Conservation (phyloP, 1,140 invertebrate genomes). For the Diachasma alloeum region DNA sequence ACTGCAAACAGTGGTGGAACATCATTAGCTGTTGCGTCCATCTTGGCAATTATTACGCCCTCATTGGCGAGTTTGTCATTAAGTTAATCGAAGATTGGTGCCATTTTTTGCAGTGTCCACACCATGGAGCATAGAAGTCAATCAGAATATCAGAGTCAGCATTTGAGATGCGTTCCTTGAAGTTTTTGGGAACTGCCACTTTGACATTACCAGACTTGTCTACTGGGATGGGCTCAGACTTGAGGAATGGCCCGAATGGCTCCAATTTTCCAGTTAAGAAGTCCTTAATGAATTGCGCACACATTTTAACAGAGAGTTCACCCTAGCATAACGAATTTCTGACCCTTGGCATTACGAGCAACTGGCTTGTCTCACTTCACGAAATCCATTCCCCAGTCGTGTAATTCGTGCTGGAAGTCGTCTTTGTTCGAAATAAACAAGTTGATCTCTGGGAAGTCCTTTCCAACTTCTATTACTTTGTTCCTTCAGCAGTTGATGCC, state of each 20-base stretch:
- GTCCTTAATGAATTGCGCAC: constrained; percentile 90
- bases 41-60: constrained; percentile 93
- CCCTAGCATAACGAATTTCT: constrained; percentile 91
- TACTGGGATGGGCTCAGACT: constrained; percentile 93
- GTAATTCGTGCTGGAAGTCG: constrained; percentile 92
- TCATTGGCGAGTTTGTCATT: constrained; percentile 91
- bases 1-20: constrained; percentile 93
- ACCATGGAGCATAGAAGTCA: constrained; percentile 99
- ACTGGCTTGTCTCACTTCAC: constrained; percentile 90
- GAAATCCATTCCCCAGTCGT: constrained; percentile 92
- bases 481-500: constrained; percentile 99
- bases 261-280: constrained; percentile 85
- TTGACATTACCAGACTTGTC: constrained; percentile 86
- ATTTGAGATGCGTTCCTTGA: constrained; percentile 93
- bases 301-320: constrained; percentile 90
- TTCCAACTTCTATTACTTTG: constrained; percentile 93
- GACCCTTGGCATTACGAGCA: constrained; percentile 80
- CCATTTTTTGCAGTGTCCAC: constrained; percentile 98
- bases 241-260: constrained; percentile 92
- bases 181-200: constrained; percentile 95
- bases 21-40: constrained; percentile 99
- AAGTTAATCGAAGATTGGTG: constrained; percentile 93
- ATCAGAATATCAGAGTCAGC: constrained; percentile 93
- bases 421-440: constrained; percentile 94
- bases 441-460: constrained; percentile 80